phyloP scores from a whole-genome alignment of 2,888 invertebrate species.

The Anodontia alba region DNA sequence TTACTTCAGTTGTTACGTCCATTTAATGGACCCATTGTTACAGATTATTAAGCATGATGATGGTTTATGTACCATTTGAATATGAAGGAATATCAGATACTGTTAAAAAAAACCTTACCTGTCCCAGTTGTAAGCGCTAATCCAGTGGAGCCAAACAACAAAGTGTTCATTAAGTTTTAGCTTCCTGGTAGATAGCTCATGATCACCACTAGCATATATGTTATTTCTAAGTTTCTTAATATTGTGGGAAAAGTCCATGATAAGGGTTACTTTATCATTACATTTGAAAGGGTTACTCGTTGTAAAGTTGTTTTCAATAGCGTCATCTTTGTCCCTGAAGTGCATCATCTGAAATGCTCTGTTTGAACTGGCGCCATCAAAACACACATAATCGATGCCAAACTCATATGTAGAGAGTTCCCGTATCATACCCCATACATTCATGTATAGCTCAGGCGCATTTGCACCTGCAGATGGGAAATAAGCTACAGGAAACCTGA shows the following conservation, averaged over 20 bases:
- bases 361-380: constrained; percentile 40
- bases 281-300: constrained; percentile 18
- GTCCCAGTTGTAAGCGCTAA: constrained; percentile 27
- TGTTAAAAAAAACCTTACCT: not conserved
- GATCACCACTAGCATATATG: constrained; percentile 36
- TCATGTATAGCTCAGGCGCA: constrained; percentile 37
- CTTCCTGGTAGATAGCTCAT: constrained; percentile 15
- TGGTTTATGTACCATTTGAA: no score
- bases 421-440: constrained; percentile 40
- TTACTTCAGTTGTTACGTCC: no score
- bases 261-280: constrained; percentile 18
- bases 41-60: no score
- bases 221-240: constrained; percentile 46
- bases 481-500: constrained; percentile 42
- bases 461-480: constrained; percentile 35
- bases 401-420: constrained; percentile 26
- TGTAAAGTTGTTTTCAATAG: constrained; percentile 23
- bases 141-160: constrained; percentile 43
- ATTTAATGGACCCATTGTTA: no score
- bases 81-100: no score
- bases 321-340: constrained; percentile 25
- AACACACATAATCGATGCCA: constrained; percentile 29
- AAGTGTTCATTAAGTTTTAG: constrained; percentile 13
- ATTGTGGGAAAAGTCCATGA: constrained; percentile 46
- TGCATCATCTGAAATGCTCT: constrained; percentile 39